Base-by-base conservation (phyloP, 2,888 invertebrate species). In the Hartigia nigra region DNA sequence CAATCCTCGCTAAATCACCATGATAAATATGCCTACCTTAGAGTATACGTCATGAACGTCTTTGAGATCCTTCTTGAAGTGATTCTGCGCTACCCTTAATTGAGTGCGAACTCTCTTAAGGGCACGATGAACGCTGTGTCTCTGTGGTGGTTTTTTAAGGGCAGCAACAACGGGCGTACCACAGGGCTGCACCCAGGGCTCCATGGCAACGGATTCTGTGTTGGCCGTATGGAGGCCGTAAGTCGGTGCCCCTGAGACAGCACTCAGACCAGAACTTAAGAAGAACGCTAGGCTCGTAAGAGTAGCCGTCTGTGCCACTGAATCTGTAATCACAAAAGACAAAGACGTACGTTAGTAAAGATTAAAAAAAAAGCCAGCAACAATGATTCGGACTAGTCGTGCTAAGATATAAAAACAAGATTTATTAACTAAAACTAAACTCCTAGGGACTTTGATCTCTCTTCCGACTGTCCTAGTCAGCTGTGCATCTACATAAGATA, bases 181-280 rank as follows among this genome's bases (percentile, higher is more conserved):
- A 81, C 92, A 92, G 55, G 92, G 91, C 75, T 89, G 88, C 39
- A 88, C 82, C 92, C 92, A 92, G 55, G 90, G 89, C 79, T 90
- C 87, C 88, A 88, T 87, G 70, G 79, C 34, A 55, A 82, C 80
- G 34, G 87, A 79, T 32, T 85, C 84, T 14, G 84, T 77, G 36
- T 82, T 82, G 70, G 81, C 80, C 32, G 86, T 81, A 39, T 83
- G 86, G 69, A 86, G 82, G 74, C 87, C 87, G 88, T 88, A 88
- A 4, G 86, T 83, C 34, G 89, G 89, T 77, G 87, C 86, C 70
- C 87, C 87, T 9, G 88, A 86, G 35, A 88, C 87, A 78, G 85
- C 81, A 78, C 81, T 86, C 69, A 89, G 83, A 78, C 88, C 84
- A 77, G 88, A 88, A 81, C 88, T 90, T 82, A 91, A 84, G 81